Percentiles rank a stretch among this genome's conserved stretches.
Evolutionary conservation across 2,797 vertebrate species (phyloP).

Genomic region (Acanthornis magna): DNA sequence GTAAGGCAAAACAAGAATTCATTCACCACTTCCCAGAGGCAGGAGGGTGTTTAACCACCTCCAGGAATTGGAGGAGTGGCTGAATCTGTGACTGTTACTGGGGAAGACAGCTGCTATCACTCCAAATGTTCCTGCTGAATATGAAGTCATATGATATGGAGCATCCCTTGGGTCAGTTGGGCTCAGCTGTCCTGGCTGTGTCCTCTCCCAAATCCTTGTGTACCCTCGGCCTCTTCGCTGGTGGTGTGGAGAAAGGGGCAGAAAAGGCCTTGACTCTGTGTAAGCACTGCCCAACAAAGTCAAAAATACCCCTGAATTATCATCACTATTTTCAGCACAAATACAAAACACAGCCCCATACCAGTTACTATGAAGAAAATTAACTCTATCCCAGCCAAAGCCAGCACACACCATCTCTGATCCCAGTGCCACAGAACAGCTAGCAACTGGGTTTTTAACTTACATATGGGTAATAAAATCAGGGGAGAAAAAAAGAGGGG

Average conservation of each 20-base stretch:
- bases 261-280: background rate
- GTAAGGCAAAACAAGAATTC: background rate
- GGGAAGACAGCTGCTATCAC: background rate
- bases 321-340: background rate
- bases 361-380: background rate
- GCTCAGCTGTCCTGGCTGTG: background rate
- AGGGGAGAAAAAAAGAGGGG: accelerated
- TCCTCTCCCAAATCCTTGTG: background rate
- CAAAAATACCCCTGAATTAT: background rate
- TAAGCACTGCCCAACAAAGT: background rate
- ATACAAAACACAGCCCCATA: background rate
- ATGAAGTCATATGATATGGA: background rate
- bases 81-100: background rate
- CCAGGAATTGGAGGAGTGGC: background rate
- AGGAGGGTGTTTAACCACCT: background rate
- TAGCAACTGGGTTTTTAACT: background rate
- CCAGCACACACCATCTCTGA: background rate
- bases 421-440: background rate
- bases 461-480: background rate
- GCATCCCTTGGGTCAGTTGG: background rate
- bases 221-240: background rate
- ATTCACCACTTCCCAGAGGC: background rate
- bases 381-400: background rate
- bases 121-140: background rate
- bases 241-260: background rate